These are phyloP conservation scores for Sorex araneus DNA, from an alignment of 2,113 vertebrate species.

Conservation along the genomic window DNA sequence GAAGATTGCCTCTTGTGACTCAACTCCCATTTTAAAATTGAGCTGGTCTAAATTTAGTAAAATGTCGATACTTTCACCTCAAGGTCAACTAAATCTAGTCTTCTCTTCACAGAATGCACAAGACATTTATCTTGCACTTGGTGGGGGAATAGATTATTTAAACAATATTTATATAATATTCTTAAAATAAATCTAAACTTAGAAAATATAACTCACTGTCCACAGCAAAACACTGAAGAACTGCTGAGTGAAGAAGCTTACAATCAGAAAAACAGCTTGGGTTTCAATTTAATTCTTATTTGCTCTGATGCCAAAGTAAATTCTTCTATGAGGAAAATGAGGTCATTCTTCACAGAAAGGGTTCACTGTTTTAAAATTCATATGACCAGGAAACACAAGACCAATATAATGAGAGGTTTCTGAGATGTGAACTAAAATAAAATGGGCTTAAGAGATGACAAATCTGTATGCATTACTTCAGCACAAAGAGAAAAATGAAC, in stretches of 20 bases:
- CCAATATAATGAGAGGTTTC: slow-evolving; percentile 77
- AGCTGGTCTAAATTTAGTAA: slow-evolving; percentile 50
- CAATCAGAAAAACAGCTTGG: slow-evolving; percentile 63
- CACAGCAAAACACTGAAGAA: slow-evolving; percentile 52
- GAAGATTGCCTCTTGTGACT: slow-evolving; percentile 34
- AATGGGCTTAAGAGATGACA: slow-evolving; percentile 74
- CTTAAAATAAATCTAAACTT: slow-evolving; percentile 73
- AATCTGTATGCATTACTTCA: slow-evolving; percentile 60
- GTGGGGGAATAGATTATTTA: slow-evolving; percentile 17
- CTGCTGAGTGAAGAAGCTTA: slow-evolving; percentile 55
- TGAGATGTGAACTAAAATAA: slow-evolving; percentile 82
- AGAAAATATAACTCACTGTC: slow-evolving; percentile 41
- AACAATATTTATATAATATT: slow-evolving; percentile 76
- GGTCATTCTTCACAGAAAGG: slow-evolving; percentile 84
- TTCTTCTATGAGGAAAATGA: slow-evolving; percentile 82
- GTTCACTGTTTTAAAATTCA: slow-evolving; percentile 82
- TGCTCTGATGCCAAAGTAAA: slow-evolving; percentile 82
- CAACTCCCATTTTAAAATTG: slow-evolving; percentile 63
- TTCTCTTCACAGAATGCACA: slow-evolving; percentile 31
- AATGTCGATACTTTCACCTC: slow-evolving; percentile 19
- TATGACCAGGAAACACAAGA: slow-evolving; percentile 83
- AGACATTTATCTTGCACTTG: slow-evolving; percentile 63
- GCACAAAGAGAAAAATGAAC: slow-evolving; percentile 51
- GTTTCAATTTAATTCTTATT: slow-evolving; percentile 81
- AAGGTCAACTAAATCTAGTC: slow-evolving; percentile 68